These are phyloP conservation scores for Polymixis lichenea DNA, from an alignment of 2,888 invertebrate genomes.

Conservation along the genomic window DNA sequence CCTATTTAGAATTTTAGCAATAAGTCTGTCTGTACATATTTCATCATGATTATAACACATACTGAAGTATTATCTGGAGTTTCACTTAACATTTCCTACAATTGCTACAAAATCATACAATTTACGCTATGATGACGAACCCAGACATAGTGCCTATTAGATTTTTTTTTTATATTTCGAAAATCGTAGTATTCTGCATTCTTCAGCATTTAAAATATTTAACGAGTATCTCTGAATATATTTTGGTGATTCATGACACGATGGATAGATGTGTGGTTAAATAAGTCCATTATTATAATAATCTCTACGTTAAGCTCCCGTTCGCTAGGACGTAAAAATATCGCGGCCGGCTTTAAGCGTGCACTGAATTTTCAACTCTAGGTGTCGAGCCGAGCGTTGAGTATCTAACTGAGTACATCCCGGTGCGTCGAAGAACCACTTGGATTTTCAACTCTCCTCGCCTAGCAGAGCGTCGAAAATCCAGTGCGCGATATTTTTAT, in stretches of 20 bases:
- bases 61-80: constrained; percentile 2
- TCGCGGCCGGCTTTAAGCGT: too few relatives aligned
- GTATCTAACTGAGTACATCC: too few relatives aligned
- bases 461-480: too few relatives aligned
- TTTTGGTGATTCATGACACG: background rate
- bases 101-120: background rate
- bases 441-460: too few relatives aligned
- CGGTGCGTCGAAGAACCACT: too few relatives aligned
- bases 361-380: too few relatives aligned
- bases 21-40: constrained; percentile 9
- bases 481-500: too few relatives aligned
- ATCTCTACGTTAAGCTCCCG: background rate
- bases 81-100: background rate
- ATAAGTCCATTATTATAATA: background rate
- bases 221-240: background rate
- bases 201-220: background rate
- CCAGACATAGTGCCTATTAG: background rate
- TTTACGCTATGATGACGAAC: too few relatives aligned
- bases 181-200: background rate
- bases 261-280: background rate
- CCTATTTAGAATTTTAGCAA: constrained; percentile 3
- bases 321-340: too few relatives aligned
- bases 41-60: constrained; percentile 11
- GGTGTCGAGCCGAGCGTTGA: too few relatives aligned
- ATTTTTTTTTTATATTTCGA: background rate